Base-by-base conservation (phyloP, 1,140 invertebrate species). In the Eriosoma lanigerum region DNA sequence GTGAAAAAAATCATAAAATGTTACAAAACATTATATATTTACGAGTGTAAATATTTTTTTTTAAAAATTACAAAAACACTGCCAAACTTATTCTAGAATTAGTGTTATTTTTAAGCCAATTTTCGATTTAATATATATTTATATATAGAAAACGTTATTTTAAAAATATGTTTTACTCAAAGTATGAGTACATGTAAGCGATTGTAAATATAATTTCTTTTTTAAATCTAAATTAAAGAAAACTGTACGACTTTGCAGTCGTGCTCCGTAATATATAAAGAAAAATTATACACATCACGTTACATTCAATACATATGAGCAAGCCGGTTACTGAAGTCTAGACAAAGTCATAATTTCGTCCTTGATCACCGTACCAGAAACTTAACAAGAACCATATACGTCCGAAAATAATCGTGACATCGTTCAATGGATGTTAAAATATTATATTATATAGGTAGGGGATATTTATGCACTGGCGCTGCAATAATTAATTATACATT, bases 201-300 rank as follows among this genome's bases (percentile, higher is more conserved):
- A 48, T 10, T 48, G 5, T 21, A 68, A 46, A 66, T 21, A 60
- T 19, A 21, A 13, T 66, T 21, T 46, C 10, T 46, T 48, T 6
- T 48, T 26, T n/a, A 21, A 44, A 68, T 68, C 0, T 24, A 68
- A 68, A 24, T 44, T 68, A 48, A 68, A 48, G 21, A 48, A 68
- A 68, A 68, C 13, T 68, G 21, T 68, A 68, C 21, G 38, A 68
- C 32, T 38, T 26, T 68, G 21, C 2, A 48, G 21, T 48, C 44
- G 21, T 68, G 44, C 17, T 72, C 17, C 17, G 68, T 12, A 19
- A 50, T 52, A 50, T 50, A 72, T 52, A 72, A 72, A 19, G 46
- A 3, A 52, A 72, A 72, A 72, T 72, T 72, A 68, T 68, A 72
- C 17, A n/a, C 48, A 24, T 72, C 68, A 72, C 24, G 68, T 52